Conservation (phyloP, 2,797 vertebrate genomes). For the Lacerta agilis region DNA sequence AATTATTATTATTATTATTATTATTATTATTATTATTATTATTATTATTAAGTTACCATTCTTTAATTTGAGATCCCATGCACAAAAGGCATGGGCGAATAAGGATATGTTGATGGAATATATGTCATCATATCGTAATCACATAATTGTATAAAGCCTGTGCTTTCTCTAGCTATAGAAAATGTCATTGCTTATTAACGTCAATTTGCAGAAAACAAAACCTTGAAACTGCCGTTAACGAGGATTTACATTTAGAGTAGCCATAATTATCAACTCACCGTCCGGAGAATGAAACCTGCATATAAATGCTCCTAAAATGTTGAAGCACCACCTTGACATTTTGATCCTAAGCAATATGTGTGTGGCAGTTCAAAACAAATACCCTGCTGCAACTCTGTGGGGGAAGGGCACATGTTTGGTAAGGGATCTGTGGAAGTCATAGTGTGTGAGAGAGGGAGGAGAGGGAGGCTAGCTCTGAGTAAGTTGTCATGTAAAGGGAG, state of each 20-base stretch:
- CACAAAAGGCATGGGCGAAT: too few species aligned
- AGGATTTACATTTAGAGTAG: slow-evolving; percentile 36
- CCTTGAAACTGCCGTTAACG: slow-evolving; percentile 52
- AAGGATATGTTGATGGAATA: too few species aligned
- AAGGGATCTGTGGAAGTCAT: too few species aligned
- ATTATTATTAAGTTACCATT: too few species aligned
- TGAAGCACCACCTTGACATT: not conserved
- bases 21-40: too few species aligned
- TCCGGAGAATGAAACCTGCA: slow-evolving; percentile 53
- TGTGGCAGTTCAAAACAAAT: not conserved
- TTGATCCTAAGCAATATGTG: not conserved
- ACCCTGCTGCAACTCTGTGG: not conserved
- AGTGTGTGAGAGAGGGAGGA: too few species aligned
- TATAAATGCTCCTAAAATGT: slow-evolving; percentile 47
- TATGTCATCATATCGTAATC: too few species aligned
- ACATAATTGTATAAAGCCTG: slow-evolving; percentile 47
- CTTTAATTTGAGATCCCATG: too few species aligned
- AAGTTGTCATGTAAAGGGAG: not conserved
- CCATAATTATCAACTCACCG: slow-evolving; percentile 60
- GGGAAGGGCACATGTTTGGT: too few species aligned
- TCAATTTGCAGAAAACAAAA: slow-evolving; percentile 42
- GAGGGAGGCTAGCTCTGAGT: too few species aligned
- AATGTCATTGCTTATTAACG: slow-evolving; percentile 54
- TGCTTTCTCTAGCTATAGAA: slow-evolving; percentile 30
- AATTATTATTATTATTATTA: too few species aligned